Conservation (phyloP, 2,797 vertebrate genomes). For the Cryptoblepharus egeriae region DNA sequence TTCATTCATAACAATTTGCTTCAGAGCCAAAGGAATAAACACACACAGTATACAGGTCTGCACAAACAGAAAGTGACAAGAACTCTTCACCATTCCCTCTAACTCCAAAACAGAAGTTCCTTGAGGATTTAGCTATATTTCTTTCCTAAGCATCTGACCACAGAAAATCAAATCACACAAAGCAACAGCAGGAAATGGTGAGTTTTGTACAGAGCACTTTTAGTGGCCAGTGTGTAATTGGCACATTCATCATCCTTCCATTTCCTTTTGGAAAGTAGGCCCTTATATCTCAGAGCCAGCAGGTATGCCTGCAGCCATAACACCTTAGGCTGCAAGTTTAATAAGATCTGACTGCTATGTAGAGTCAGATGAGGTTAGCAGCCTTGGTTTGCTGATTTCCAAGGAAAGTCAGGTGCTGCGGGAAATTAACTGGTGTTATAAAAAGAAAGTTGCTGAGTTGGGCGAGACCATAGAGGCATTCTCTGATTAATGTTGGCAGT, state of each 20-base stretch:
- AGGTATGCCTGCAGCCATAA: constrained; percentile 29
- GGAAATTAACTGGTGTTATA: constrained; percentile 7
- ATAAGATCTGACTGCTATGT: constrained; percentile 16
- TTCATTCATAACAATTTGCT: background rate
- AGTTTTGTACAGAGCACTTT: constrained; percentile 23
- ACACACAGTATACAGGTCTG: background rate
- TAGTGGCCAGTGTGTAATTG: constrained; percentile 31
- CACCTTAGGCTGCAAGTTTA: constrained; percentile 28
- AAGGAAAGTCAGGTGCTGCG: constrained; percentile 21
- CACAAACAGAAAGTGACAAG: background rate
- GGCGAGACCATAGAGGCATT: background rate
- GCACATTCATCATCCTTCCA: constrained; percentile 41
- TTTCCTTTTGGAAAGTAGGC: constrained; percentile 45
- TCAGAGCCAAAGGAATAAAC: background rate
- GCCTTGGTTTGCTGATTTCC: constrained; percentile 13
- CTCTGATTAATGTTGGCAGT: background rate
- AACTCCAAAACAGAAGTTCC: constrained; percentile 4
- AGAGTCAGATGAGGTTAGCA: constrained; percentile 35
- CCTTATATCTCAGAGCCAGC: constrained; percentile 28
- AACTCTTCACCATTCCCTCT: background rate
- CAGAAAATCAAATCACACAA: constrained; percentile 29
- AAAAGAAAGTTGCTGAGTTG: background rate
- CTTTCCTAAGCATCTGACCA: constrained; percentile 4
- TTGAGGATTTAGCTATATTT: constrained; percentile 20
- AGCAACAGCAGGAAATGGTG: constrained; percentile 38